Percentiles rank a stretch among this genome's conserved stretches.
phyloP scores from a whole-genome alignment of 2,888 invertebrate species.

The Lycaena phlaeas region DNA sequence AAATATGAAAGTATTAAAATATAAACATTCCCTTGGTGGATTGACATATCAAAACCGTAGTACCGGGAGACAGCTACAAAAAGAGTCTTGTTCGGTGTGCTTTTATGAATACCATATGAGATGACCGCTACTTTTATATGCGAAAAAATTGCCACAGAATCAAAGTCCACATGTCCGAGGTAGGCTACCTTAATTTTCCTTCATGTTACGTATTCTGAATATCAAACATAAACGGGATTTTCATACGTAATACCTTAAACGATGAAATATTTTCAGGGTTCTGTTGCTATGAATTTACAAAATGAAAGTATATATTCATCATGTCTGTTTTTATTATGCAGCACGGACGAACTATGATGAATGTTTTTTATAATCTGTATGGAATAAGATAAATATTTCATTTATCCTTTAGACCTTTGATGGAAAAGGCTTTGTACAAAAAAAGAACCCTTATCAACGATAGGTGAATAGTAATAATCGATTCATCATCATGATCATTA shows the following conservation, averaged over 20 bases:
- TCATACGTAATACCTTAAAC: constrained; percentile 42
- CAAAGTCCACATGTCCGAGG: constrained; percentile 58
- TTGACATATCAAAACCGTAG: constrained; percentile 7
- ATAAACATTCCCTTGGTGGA: not conserved
- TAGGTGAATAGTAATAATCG: no score
- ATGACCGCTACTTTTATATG: constrained; percentile 45
- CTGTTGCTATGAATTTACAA: not conserved
- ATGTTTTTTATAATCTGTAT: no score
- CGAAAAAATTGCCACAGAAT: constrained; percentile 52
- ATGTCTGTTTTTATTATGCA: no score
- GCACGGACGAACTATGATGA: no score
- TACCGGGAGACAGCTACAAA: constrained; percentile 26
- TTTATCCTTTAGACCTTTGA: no score
- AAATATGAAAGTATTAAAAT: not conserved
- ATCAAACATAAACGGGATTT: constrained; percentile 47
- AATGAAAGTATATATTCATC: not conserved
- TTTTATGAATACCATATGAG: constrained; percentile 61
- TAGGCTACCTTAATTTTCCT: constrained; percentile 65
- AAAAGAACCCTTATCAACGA: no score
- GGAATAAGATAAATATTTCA: no score
- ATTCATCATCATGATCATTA: no score
- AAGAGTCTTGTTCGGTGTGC: constrained; percentile 35
- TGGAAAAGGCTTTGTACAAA: no score
- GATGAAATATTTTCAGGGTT: constrained; percentile 22
- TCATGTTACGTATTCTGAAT: constrained; percentile 44